These are phyloP conservation scores for Threskiornis aethiopicus DNA, from an alignment of 2,797 vertebrate genomes.

Conservation along the genomic window DNA sequence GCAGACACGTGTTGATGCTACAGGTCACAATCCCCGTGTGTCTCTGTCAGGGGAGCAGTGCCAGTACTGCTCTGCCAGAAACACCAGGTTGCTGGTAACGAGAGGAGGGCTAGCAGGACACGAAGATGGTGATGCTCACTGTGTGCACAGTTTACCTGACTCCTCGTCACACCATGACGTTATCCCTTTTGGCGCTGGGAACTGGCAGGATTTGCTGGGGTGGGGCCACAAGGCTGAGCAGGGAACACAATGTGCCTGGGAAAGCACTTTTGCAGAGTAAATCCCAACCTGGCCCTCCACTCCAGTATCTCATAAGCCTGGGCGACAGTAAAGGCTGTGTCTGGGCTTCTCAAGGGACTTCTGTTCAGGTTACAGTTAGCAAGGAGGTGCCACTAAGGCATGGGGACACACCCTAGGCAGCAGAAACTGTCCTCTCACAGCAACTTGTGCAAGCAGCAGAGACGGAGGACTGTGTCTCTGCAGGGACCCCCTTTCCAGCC, in stretches of 20 bases:
- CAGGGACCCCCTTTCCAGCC: background rate
- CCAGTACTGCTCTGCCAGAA: background rate
- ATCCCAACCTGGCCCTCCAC: background rate
- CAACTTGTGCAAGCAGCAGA: background rate
- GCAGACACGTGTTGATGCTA: background rate
- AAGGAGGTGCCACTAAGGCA: background rate
- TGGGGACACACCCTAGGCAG: background rate
- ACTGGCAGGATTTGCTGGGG: background rate
- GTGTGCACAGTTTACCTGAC: rapidly evolving
- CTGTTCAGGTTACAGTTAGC: background rate
- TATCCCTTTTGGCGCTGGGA: background rate
- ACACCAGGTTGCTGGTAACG: rapidly evolving
- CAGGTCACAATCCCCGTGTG: background rate
- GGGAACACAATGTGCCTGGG: background rate
- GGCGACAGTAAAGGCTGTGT: background rate
- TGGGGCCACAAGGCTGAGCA: background rate
- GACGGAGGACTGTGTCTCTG: rapidly evolving
- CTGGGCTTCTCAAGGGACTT: background rate
- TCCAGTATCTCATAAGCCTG: background rate
- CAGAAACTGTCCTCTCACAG: background rate
- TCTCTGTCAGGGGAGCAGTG: background rate
- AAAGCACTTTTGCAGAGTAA: background rate
- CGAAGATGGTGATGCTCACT: rapidly evolving
- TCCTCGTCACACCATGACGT: rapidly evolving
- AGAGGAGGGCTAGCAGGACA: background rate